These are phyloP conservation scores for Rissa tridactyla DNA, from an alignment of 2,113 vertebrate genomes.

Conservation along the genomic window DNA sequence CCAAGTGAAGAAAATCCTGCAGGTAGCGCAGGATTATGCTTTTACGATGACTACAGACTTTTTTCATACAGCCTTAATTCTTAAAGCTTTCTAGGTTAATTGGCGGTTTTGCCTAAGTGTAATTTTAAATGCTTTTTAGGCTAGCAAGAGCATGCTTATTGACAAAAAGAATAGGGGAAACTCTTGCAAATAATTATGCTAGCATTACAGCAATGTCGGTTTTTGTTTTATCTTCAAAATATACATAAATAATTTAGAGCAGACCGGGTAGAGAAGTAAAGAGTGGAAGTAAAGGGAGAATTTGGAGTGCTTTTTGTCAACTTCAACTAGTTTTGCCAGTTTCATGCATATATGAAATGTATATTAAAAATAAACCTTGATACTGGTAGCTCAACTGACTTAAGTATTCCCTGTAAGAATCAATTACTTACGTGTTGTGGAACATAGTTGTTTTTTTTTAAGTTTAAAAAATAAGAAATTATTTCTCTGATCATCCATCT, in stretches of 20 bases:
- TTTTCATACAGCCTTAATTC: not conserved
- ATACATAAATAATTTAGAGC: not conserved
- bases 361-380: not conserved
- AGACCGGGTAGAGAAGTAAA: not conserved
- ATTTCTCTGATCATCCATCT: not conserved
- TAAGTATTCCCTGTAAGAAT: not conserved
- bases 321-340: not conserved
- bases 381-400: not conserved
- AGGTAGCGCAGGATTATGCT: not conserved
- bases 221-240: not conserved
- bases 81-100: not conserved
- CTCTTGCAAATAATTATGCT: not conserved
- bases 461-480: not conserved
- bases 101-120: not conserved
- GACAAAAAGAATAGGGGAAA: not conserved
- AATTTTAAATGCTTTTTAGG: not conserved
- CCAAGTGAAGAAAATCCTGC: not conserved
- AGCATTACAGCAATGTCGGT: not conserved
- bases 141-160: not conserved
- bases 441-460: not conserved
- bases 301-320: not conserved
- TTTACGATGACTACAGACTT: not conserved
- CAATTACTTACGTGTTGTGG: not conserved
- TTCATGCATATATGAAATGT: rapidly evolving
- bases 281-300: not conserved